phyloP scores from a whole-genome alignment of 2,888 invertebrate genomes.

The Odontomyia ornata region DNA sequence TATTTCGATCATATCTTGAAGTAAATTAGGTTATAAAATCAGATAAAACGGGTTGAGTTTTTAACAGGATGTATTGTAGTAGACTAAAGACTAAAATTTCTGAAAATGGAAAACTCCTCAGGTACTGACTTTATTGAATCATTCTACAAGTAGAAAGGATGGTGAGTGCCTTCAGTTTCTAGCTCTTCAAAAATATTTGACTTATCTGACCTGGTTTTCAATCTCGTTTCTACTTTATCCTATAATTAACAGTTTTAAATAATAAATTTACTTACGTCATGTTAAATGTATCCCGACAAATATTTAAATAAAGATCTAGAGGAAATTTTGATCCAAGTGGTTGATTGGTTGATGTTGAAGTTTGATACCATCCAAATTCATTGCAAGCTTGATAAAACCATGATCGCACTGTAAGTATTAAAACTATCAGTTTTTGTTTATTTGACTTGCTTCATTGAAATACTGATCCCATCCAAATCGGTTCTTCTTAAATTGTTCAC shows the following conservation, averaged over 20 bases:
- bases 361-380: constrained; percentile 87
- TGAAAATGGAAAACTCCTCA: too few relatives aligned
- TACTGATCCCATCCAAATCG: not conserved
- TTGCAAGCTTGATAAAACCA: constrained; percentile 89
- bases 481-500: not conserved
- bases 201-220: too few relatives aligned
- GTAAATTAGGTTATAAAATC: not conserved
- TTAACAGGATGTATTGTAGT: too few relatives aligned
- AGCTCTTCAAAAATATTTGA: too few relatives aligned
- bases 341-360: constrained; percentile 69
- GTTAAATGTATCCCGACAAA: constrained; percentile 58
- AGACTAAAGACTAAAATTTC: too few relatives aligned
- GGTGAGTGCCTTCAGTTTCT: too few relatives aligned
- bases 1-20: constrained; percentile 11
- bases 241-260: not conserved
- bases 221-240: too few relatives aligned
- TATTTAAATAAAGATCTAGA: constrained; percentile 54
- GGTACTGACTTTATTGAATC: too few relatives aligned
- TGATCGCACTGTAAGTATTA: constrained; percentile 68
- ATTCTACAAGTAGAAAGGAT: too few relatives aligned
- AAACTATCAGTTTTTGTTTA: not conserved
- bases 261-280: not conserved
- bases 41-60: too few relatives aligned
- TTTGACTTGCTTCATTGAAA: not conserved
- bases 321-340: constrained; percentile 66